phyloP scores from a whole-genome alignment of 2,888 invertebrate species.

The Caenorhabditis macrosperma region DNA sequence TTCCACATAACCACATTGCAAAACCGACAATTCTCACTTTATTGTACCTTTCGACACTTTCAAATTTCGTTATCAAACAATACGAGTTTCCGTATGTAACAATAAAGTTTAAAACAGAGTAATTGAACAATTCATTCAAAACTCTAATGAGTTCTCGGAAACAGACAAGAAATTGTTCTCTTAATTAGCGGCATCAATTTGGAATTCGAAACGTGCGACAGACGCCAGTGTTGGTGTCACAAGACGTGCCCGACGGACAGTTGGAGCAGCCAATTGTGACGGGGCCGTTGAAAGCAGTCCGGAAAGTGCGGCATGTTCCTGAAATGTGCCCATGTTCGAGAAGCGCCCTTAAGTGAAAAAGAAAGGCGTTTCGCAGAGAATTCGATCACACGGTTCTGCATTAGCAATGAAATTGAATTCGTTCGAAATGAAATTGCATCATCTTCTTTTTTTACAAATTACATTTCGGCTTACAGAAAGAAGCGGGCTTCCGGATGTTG shows the following conservation, averaged over 20 bases:
- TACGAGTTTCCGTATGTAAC: slow-evolving; percentile 56
- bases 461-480: not conserved
- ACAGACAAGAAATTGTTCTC: not conserved
- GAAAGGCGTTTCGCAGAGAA: not conserved
- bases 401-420: slow-evolving; percentile 2
- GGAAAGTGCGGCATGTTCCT: slow-evolving; percentile 53
- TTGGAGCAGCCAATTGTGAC: slow-evolving; percentile 8
- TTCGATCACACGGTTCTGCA: not conserved
- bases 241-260: slow-evolving; percentile 39
- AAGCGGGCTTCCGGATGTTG: not conserved
- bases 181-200: slow-evolving; percentile 15
- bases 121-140: slow-evolving; percentile 2
- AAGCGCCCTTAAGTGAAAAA: not conserved
- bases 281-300: slow-evolving; percentile 50
- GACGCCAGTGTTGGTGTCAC: slow-evolving; percentile 55
- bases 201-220: slow-evolving; percentile 44
- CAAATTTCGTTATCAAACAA: slow-evolving; percentile 50
- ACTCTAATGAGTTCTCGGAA: not conserved
- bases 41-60: slow-evolving; percentile 27
- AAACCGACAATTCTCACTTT: not conserved
- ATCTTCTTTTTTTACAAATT: slow-evolving; percentile 1
- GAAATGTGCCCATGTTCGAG: too few species aligned
- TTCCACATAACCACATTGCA: too few species aligned
- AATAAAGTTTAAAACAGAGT: slow-evolving; percentile 17
- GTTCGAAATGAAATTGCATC: slow-evolving; percentile 14